Conservation (phyloP, 2,797 vertebrate genomes). For the Phataginus tricuspis region DNA sequence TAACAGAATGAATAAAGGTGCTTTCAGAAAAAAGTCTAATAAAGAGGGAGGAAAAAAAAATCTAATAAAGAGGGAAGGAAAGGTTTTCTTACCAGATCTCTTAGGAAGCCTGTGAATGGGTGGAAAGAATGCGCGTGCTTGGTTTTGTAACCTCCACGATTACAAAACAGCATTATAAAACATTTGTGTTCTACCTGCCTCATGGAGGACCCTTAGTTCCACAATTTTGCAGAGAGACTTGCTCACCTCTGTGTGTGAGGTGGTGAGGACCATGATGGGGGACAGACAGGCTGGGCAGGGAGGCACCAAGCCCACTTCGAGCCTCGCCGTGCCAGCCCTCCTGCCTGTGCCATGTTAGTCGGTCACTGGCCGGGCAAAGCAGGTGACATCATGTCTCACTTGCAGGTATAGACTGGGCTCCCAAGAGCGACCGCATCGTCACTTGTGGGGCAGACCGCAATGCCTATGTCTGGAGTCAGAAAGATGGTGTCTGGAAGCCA, state of each 20-base stretch:
- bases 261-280: not conserved
- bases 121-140: not conserved
- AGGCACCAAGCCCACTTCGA: not conserved
- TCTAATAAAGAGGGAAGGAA: not conserved
- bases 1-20: not conserved
- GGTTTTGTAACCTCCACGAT: not conserved
- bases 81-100: not conserved
- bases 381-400: not conserved
- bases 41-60: not conserved
- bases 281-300: not conserved
- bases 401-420: constrained; percentile 98
- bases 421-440: constrained; percentile 98
- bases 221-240: not conserved
- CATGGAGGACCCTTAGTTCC: not conserved
- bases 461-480: constrained; percentile 99
- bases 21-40: not conserved
- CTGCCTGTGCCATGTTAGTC: not conserved
- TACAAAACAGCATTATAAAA: not conserved
- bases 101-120: not conserved
- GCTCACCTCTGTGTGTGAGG: not conserved
- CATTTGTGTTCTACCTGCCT: not conserved
- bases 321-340: not conserved
- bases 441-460: constrained; percentile 98
- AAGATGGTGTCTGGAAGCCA: constrained; percentile 97
- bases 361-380: not conserved